Conservation (phyloP, 2,888 invertebrate genomes). For the Drosophila leonis region DNA sequence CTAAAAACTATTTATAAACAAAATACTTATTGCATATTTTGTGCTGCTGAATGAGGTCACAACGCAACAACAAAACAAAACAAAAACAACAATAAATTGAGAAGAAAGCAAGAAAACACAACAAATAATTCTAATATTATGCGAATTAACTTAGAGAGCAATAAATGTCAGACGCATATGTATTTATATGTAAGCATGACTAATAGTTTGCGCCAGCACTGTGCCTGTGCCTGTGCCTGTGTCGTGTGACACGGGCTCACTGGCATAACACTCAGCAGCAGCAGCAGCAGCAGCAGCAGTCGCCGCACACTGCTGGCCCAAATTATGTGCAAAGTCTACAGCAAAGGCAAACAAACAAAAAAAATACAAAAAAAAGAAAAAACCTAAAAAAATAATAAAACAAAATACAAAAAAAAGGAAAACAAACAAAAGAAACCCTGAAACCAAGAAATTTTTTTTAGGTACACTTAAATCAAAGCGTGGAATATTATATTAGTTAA, state of each 20-base stretch:
- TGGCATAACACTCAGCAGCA: slow-evolving; percentile 10
- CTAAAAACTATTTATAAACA: slow-evolving; percentile 62
- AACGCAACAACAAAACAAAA: slow-evolving; percentile 70
- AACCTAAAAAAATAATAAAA: slow-evolving; percentile 10
- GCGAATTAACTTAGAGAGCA: slow-evolving; percentile 70
- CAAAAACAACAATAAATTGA: slow-evolving; percentile 23
- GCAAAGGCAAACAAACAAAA: slow-evolving; percentile 22
- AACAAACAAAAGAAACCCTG: slow-evolving; percentile 22
- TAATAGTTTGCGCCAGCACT: slow-evolving; percentile 52
- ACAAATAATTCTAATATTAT: slow-evolving; percentile 26
- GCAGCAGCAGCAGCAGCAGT: neutral
- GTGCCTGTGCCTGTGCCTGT: slow-evolving; percentile 35
- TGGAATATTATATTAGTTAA: slow-evolving; percentile 76
- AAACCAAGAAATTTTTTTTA: slow-evolving; percentile 64
- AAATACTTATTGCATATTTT: slow-evolving; percentile 73
- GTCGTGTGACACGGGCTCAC: slow-evolving; percentile 10
- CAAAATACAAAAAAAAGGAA: slow-evolving; percentile 23
- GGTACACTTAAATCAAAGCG: slow-evolving; percentile 79
- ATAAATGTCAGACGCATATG: slow-evolving; percentile 50
- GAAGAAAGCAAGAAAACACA: slow-evolving; percentile 38
- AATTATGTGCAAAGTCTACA: slow-evolving; percentile 27
- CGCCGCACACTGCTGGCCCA: slow-evolving; percentile 52
- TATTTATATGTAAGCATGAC: slow-evolving; percentile 20
- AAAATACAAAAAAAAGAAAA: slow-evolving; percentile 5
- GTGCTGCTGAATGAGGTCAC: slow-evolving; percentile 80